A percentile compares a stretch with the other conserved stretches of the same genome.
These are phyloP conservation scores for Myoxocephalus aenaeus DNA, from an alignment of 2,797 vertebrate species.

Conservation along the genomic window DNA sequence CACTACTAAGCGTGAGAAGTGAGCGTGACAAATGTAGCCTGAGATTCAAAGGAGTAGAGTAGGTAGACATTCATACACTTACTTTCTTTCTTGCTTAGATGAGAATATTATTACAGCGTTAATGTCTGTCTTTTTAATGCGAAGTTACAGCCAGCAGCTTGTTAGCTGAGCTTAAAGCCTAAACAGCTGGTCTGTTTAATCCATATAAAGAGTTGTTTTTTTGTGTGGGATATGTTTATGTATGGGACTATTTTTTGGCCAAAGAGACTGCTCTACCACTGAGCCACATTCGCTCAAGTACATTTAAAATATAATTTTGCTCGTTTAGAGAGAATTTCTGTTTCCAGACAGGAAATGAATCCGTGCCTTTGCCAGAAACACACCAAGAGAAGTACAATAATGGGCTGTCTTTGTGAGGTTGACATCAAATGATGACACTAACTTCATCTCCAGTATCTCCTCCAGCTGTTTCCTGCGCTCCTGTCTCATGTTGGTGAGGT, in stretches of 20 bases:
- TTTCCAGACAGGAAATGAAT: background rate
- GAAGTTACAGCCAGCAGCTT: background rate
- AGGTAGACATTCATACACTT: background rate
- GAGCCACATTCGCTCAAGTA: background rate
- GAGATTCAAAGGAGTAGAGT: background rate
- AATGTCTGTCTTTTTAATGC: background rate
- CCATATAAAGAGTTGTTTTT: background rate
- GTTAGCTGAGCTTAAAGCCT: background rate
- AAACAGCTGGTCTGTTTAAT: background rate
- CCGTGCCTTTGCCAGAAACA: background rate
- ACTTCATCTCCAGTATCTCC: slow-evolving; percentile 99
- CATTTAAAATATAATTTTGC: background rate
- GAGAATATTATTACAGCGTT: background rate
- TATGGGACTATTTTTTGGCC: background rate
- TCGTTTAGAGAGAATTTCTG: background rate
- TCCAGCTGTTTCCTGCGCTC: slow-evolving; percentile 97
- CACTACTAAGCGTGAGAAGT: too few relatives aligned
- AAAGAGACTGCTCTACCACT: background rate
- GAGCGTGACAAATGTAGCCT: background rate
- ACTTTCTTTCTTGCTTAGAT: background rate
- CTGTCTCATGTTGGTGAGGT: slow-evolving; percentile 94
- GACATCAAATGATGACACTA: slow-evolving; percentile 67
- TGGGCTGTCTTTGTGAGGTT: background rate
- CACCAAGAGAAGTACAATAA: background rate
- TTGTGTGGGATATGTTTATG: background rate